phyloP scores from a whole-genome alignment of 2,888 invertebrate species.

The Phengaris arion region DNA sequence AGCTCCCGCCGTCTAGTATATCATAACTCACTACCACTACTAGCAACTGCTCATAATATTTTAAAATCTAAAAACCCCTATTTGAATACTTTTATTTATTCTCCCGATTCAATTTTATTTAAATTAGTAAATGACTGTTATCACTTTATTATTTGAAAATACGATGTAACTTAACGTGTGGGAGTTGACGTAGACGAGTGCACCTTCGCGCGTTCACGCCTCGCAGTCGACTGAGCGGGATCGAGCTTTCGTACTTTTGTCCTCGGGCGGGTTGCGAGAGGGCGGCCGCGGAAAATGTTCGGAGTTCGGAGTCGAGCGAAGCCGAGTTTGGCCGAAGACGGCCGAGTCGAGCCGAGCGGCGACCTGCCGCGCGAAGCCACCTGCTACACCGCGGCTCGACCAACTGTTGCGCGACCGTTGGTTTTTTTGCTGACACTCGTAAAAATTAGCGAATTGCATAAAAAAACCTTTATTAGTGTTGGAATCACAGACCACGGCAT shows the following conservation, averaged over 20 bases:
- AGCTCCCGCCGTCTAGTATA: constrained; percentile 51
- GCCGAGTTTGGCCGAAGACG: constrained; percentile 44
- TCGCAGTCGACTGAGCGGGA: constrained; percentile 40
- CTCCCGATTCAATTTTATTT: not conserved
- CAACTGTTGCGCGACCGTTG: constrained; percentile 79
- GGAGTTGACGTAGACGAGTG: constrained; percentile 52
- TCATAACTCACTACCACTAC: constrained; percentile 51
- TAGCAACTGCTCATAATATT: constrained; percentile 3
- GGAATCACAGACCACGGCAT: not conserved
- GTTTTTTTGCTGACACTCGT: constrained; percentile 69
- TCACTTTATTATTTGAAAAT: constrained; percentile 22
- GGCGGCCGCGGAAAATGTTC: constrained; percentile 67
- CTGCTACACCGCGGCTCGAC: constrained; percentile 57
- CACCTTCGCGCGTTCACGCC: constrained; percentile 61
- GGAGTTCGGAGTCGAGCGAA: constrained; percentile 40
- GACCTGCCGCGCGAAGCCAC: constrained; percentile 61
- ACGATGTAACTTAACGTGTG: constrained; percentile 25
- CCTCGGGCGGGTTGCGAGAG: constrained; percentile 66
- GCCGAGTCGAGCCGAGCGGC: constrained; percentile 45
- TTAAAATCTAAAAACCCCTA: not conserved
- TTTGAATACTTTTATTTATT: not conserved
- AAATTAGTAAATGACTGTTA: not conserved
- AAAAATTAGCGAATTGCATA: constrained; percentile 62
- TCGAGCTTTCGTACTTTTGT: constrained; percentile 65
- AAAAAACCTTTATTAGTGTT: constrained; percentile 5